Evolutionary conservation across 2,113 vertebrate species (phyloP), one percentile per base, ranked within the genome.

Genomic region (Bagarius yarrelli): DNA sequence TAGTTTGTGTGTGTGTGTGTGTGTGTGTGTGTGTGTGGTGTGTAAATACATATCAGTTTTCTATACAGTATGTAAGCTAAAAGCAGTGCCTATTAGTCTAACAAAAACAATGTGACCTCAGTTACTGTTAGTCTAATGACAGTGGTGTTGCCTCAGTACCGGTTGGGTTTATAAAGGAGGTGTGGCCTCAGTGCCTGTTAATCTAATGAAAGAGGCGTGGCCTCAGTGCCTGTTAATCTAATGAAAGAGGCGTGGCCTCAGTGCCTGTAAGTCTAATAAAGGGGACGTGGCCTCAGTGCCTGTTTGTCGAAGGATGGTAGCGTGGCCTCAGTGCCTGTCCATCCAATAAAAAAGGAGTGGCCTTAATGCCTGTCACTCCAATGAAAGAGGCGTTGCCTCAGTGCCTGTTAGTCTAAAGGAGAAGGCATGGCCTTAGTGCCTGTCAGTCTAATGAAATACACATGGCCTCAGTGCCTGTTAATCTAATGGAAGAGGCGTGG

Each of bases 1-100:
- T 34, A 12, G 23, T 56, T 32, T 59, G 19, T 75, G 53, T 76
- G 30, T 74, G 69, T 40, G 63, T 40, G 52, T 34, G 40, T 64
- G 21, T 61, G 57, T 63, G 55, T 79, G 64, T 69, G 52, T 56
- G 78, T 70, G 67, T 59, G 47, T 67, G n/a, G 78, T 32, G 47
- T 76, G 71, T 34, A 16, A 1, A 4, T 55, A 16, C 4, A 16
- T 55, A 16, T 4, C n/a, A n/a, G n/a, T n/a, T n/a, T n/a, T n/a
- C n/a, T n/a, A n/a, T n/a, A n/a, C n/a, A n/a, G n/a, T n/a, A n/a
- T n/a, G n/a, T n/a, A n/a, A n/a, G n/a, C n/a, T n/a, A n/a, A n/a
- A n/a, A n/a, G n/a, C n/a, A n/a, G n/a, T n/a, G n/a, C n/a, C n/a
- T n/a, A n/a, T n/a, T n/a, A n/a, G n/a, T n/a, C n/a, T n/a, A n/a